Base-by-base conservation (phyloP, 2,797 vertebrate species). In the Serranus cabrilla region DNA sequence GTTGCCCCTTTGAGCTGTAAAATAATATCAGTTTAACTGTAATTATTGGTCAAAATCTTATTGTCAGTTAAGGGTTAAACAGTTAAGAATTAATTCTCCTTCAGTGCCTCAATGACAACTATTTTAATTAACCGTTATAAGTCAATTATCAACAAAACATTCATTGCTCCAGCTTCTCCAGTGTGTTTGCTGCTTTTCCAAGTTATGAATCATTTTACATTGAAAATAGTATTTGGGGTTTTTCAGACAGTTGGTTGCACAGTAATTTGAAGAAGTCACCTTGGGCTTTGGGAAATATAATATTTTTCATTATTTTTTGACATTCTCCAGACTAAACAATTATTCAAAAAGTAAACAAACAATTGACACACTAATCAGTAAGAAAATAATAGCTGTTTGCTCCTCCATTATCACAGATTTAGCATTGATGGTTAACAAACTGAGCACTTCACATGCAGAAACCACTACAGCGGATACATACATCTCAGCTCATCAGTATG, bases 401-500 rank as follows among this genome's bases (percentile, higher is more conserved):
- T 6, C 3, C 1, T 1, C 17, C 17, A 18, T 51, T 60, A 39
- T 14, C 51, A 31, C 9, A 63, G n/a, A 18, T 42, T 27, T 51
- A 31, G 12, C 25, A 12, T 60, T 18, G 5, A n/a, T 25, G 23
- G 37, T 27, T 60, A 34, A 54, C n/a, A 70, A 64, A 66, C 34
- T 20, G 14, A 68, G 62, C 16, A 10, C 57, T 45, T 49, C 18
- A 59, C 64, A 71, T 51, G 2, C 31, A 25, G 51, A 59, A 11
- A 20, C 42, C 17, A 17, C 39, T 11, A 40, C 11, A 65, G 67
- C 7, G 43, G 27, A 66, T 42, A 31, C 17, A 47, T 51, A 72
- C 46, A n/a, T 54, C 18, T 46, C 34, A 18, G 34, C 20, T 77
- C 76, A 81, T 79, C 56, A 68, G 64, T 55, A 85, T 85, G 73